Evolutionary conservation across 2,113 vertebrate species (phyloP).

Genomic region (Plestiodon gilberti): DNA sequence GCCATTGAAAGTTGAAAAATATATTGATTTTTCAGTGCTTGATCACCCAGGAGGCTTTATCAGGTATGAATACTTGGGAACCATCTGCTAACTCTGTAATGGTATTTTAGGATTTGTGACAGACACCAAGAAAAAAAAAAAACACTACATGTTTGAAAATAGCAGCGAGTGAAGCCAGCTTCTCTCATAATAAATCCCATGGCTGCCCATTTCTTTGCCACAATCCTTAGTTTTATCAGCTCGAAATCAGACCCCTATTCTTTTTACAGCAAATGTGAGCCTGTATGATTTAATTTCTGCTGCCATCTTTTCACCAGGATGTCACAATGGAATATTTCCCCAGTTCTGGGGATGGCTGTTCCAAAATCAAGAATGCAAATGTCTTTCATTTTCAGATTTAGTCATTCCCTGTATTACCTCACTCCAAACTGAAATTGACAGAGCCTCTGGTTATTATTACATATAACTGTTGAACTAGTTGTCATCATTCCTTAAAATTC

Average conservation of each 20-base stretch:
- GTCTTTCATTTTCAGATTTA: constrained; percentile 27
- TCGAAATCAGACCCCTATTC: constrained; percentile 49
- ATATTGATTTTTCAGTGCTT: constrained; percentile 76
- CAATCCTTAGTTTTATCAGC: constrained; percentile 60
- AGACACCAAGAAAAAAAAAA: constrained; percentile 59
- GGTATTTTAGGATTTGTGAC: constrained; percentile 76
- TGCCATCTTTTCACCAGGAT: constrained; percentile 48
- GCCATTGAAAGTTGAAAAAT: constrained; percentile 73
- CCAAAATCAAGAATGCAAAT: constrained; percentile 53
- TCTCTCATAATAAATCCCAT: constrained; percentile 46
- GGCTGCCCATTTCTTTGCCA: constrained; percentile 48
- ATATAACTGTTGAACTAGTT: constrained; percentile 69
- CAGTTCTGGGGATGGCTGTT: background rate
- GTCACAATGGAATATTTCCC: constrained; percentile 27
- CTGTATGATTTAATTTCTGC: constrained; percentile 33
- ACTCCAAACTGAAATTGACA: constrained; percentile 52
- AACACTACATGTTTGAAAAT: constrained; percentile 66
- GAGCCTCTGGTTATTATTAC: constrained; percentile 57
- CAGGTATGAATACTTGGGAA: constrained; percentile 68
- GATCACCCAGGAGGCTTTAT: constrained; percentile 72
- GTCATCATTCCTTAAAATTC: constrained; percentile 72
- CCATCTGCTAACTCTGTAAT: constrained; percentile 65
- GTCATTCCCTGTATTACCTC: background rate
- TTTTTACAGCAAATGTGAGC: constrained; percentile 58
- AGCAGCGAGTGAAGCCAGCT: constrained; percentile 55